Base-by-base conservation (phyloP, 2,113 vertebrate species). In the Sander lucioperca region DNA sequence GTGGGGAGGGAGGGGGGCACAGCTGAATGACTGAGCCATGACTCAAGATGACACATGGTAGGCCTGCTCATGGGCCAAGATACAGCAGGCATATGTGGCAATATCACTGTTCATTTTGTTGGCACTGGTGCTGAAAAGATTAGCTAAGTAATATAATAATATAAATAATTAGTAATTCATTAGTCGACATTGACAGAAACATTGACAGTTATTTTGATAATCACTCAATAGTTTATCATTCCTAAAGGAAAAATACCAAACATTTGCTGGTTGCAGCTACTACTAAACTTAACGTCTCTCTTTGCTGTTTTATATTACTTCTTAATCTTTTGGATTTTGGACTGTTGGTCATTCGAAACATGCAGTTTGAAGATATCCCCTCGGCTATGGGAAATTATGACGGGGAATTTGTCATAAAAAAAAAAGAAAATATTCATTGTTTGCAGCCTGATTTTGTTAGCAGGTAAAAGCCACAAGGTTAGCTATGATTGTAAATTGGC, bases 41-140 rank as follows among this genome's bases (percentile, higher is more conserved):
- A 88, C 84, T 88, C 58, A 83, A 89, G 66, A 80, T 83, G 86
- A 89, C 85, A 87, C 61, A 6, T 64, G 63, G 72, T 51, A 33
- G 66, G 30, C 19, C 39, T 6, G 36, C 62, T 83, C 63, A 14
- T 21, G 36, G 61, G 57, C 70, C 62, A 36, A 58, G 51, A 79
- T 68, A 45, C 54, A 71, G 61, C 75, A 30, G 68, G 54, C 76
- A 80, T 73, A 63, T 70, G 71, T 67, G 54, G 23, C 68, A 63
- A 85, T 53, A 48, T 66, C 62, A 45, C 33, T 76, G 61, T 78
- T 86, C 43, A 81, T 73, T 86, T 77, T 59, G 43, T 7, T 8
- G 48, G 6, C 61, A 19, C 36, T 11, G 25, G 30, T 21, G 71
- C 58, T 71, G 27, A 27, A 47, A 64, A 69, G 1, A 80, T 50